These are phyloP conservation scores for Stenotaenia linearis DNA, from an alignment of 2,888 invertebrate species.

Conservation along the genomic window DNA sequence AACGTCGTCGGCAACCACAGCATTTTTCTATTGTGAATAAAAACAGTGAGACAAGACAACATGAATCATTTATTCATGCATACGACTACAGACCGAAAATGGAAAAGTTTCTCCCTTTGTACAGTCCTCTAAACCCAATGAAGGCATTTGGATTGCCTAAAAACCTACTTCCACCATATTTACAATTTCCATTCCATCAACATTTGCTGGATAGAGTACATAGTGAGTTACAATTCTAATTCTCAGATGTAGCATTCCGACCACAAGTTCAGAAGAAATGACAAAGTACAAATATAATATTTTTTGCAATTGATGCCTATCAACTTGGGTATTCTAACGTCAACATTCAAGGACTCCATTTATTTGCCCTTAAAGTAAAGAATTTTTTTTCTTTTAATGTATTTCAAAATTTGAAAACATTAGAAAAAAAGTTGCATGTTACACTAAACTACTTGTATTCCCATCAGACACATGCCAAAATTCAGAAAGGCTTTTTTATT, in stretches of 20 bases:
- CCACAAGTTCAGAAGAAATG: not conserved
- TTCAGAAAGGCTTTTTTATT: not conserved
- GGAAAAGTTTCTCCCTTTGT: conserved; percentile 2
- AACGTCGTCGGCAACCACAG: not conserved
- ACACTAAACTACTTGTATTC: not conserved
- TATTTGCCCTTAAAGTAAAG: not conserved
- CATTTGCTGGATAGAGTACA: not conserved
- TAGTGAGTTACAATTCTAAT: not conserved
- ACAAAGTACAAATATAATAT: not conserved
- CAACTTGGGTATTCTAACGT: not conserved
- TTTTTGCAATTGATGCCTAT: no score
- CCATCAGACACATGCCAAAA: conserved; percentile 7
- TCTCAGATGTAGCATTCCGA: not conserved
- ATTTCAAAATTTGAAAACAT: not conserved
- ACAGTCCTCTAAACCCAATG: conserved; percentile 1
- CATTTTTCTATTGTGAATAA: not conserved
- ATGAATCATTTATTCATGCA: conserved; percentile 19
- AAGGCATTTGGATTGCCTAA: conserved; percentile 7
- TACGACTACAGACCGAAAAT: not conserved
- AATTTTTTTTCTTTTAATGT: no score
- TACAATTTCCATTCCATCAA: conserved; percentile 10
- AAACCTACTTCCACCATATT: not conserved
- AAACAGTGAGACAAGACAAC: not conserved
- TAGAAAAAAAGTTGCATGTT: not conserved
- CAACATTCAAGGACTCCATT: not conserved